A percentile compares a stretch with the other conserved stretches of the same genome.
Conservation (phyloP, 2,888 invertebrate species). For the Nemapogon koenigi region DNA sequence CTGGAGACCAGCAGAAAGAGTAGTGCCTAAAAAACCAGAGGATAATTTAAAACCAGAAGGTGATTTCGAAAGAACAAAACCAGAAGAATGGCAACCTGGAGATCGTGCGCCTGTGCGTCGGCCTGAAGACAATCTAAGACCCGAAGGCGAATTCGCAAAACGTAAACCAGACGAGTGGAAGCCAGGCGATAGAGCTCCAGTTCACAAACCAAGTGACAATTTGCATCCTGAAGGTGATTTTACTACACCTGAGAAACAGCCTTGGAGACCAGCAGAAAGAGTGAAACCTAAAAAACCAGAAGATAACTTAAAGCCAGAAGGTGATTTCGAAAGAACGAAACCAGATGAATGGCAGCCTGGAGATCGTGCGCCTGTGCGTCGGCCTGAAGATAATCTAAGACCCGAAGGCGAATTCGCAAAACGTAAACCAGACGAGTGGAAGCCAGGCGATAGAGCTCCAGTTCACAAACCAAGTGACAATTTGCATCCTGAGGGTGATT, state of each 20-base stretch:
- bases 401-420: slow-evolving; percentile 57
- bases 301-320: slow-evolving; percentile 63
- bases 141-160: slow-evolving; percentile 55
- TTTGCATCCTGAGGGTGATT: slow-evolving; percentile 63
- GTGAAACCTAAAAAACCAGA: slow-evolving; percentile 36
- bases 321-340: slow-evolving; percentile 43
- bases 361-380: slow-evolving; percentile 48
- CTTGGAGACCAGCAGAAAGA: slow-evolving; percentile 38
- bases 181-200: slow-evolving; percentile 47
- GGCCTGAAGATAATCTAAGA: slow-evolving; percentile 57
- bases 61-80: slow-evolving; percentile 38
- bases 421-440: slow-evolving; percentile 40
- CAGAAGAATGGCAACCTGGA: slow-evolving; percentile 38
- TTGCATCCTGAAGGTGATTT: slow-evolving; percentile 64
- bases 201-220: slow-evolving; percentile 65
- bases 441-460: slow-evolving; percentile 54
- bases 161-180: slow-evolving; percentile 30
- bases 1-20: slow-evolving; percentile 43
- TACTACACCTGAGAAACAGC: slow-evolving; percentile 29
- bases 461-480: slow-evolving; percentile 65
- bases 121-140: slow-evolving; percentile 40
- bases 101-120: slow-evolving; percentile 39
- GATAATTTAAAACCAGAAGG: slow-evolving; percentile 56
- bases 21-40: slow-evolving; percentile 30
- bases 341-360: slow-evolving; percentile 43